Evolutionary conservation across 2,113 vertebrate genomes (phyloP).

Genomic region (Antechinus stuartii): DNA sequence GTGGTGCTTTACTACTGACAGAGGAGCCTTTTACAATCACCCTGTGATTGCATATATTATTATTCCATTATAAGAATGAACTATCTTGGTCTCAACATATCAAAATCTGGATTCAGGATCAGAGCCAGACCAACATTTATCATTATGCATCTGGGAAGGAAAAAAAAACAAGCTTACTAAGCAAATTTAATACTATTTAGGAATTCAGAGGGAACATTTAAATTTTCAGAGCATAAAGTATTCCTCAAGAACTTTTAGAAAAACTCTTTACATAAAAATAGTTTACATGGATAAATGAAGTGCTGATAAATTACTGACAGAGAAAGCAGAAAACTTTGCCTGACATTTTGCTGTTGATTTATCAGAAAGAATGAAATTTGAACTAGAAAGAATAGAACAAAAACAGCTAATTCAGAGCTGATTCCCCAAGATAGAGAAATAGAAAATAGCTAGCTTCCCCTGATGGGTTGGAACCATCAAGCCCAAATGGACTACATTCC

Average conservation of each 20-base stretch:
- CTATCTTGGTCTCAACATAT: not conserved
- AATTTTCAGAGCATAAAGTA: not conserved
- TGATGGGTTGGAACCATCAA: not conserved
- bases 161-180: not conserved
- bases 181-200: not conserved
- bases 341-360: not conserved
- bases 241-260: not conserved
- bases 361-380: not conserved
- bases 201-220: not conserved
- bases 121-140: not conserved
- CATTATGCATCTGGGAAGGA: not conserved
- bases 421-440: not conserved
- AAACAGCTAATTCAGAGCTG: not conserved
- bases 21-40: not conserved
- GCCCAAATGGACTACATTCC: not conserved
- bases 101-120: not conserved
- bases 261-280: not conserved
- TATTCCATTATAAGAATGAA: not conserved
- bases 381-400: not conserved
- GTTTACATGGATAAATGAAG: not conserved
- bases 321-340: not conserved
- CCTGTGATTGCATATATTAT: not conserved
- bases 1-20: not conserved
- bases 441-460: not conserved
- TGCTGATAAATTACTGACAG: not conserved